Percentiles rank a stretch among this genome's conserved stretches.
These are phyloP conservation scores for Probaryconus sp. DNA, from an alignment of 1,140 invertebrate species.

Conservation along the genomic window DNA sequence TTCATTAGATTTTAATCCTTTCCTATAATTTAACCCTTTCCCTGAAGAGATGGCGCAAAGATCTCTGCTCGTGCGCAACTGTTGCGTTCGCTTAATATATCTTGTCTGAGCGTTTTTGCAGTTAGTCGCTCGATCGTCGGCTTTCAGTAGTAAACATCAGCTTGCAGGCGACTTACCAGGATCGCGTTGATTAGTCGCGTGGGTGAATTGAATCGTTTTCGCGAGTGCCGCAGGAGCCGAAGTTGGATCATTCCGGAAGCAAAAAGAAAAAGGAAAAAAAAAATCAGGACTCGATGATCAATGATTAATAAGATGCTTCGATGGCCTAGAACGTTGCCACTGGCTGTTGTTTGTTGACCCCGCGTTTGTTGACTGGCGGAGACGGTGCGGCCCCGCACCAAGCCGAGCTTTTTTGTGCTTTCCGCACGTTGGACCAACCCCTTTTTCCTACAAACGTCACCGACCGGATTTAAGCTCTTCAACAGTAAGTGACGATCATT, in stretches of 20 bases:
- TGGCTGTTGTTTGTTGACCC: constrained; percentile 11
- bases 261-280: no score
- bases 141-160: constrained; percentile 58
- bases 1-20: no score
- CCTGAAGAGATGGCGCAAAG: no score
- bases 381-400: background rate
- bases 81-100: constrained; percentile 41
- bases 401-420: background rate
- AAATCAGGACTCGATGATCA: no score
- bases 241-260: no score
- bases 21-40: no score
- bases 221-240: constrained; percentile 5
- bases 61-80: constrained; percentile 32
- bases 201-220: no score
- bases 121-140: constrained; percentile 40
- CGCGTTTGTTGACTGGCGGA: constrained; percentile 12
- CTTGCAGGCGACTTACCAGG: constrained; percentile 33
- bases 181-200: background rate
- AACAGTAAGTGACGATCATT: no score
- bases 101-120: constrained; percentile 7
- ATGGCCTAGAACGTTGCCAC: background rate
- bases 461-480: no score
- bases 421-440: no score
- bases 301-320: background rate
- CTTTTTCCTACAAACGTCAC: no score